phyloP scores from a whole-genome alignment of 2,888 invertebrate species.

The Thymelicus lineola region DNA sequence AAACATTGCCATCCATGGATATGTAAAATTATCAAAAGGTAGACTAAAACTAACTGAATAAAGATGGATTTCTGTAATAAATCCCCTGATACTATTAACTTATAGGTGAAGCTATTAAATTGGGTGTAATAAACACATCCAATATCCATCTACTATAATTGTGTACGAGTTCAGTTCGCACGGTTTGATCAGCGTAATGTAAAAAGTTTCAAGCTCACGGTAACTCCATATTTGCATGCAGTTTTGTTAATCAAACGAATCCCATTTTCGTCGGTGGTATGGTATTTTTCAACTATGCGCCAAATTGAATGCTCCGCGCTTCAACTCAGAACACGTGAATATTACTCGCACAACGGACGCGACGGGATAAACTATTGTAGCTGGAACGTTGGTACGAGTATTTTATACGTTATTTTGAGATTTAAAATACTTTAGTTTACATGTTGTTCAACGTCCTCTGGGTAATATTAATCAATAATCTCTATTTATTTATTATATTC shows the following conservation, averaged over 20 bases:
- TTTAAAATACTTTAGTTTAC: slow-evolving; percentile 2
- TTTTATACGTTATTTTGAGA: neutral
- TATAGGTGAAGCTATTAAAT: too few relatives aligned
- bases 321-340: slow-evolving; percentile 43
- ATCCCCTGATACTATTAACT: too few relatives aligned
- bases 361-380: slow-evolving; percentile 7
- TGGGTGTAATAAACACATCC: too few relatives aligned
- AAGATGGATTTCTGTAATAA: too few relatives aligned
- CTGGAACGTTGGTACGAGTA: neutral
- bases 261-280: slow-evolving; percentile 36
- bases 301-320: slow-evolving; percentile 52
- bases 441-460: neutral
- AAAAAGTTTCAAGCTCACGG: slow-evolving; percentile 30
- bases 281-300: slow-evolving; percentile 56
- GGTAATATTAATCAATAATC: neutral
- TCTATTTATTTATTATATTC: neutral
- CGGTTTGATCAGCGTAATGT: slow-evolving; percentile 24
- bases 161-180: neutral
- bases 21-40: too few relatives aligned
- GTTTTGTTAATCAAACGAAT: slow-evolving; percentile 42
- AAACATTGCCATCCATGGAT: too few relatives aligned
- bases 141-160: neutral
- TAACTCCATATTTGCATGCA: slow-evolving; percentile 38
- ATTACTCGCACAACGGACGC: slow-evolving; percentile 33
- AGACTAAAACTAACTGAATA: too few relatives aligned